Base-by-base conservation (phyloP, 2,888 invertebrate genomes). In the Polydrusus cervinus region DNA sequence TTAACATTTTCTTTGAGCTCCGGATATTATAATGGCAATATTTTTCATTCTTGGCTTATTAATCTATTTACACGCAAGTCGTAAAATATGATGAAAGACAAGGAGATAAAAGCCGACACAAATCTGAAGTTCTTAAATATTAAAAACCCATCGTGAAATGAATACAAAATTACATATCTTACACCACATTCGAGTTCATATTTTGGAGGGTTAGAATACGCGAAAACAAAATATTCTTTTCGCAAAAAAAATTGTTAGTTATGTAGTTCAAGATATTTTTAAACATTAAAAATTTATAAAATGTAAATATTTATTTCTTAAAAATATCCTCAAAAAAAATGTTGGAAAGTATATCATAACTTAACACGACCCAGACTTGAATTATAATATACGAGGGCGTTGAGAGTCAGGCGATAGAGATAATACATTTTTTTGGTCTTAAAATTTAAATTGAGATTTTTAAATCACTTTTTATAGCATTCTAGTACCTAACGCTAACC, bases 91-190 rank as follows among this genome's bases (percentile, higher is more conserved):
- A 76, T 69, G 72, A 72, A 76, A 72, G 65, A 72, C 69, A 64
- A 51, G 61, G 51, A 76, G 76, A 76, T 72, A 76, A 76, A 68
- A 72, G 49, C 55, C 60, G 71, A 65, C 65, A 76, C 72, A 76
- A 72, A 76, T 76, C 72, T 72, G 49, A 76, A 72, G 68, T 76
- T 72, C 68, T 72, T 68, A 76, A 76, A 76, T 76, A 76, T 76
- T 76, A 76, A 76, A 76, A 72, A 64, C 55, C 55, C 55, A 64
- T 65, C 76, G 70, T 68, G 76, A 55, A 64, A 25, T 49, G 76
- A 76, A 76, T 76, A 72, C 60, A 57, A 76, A 76, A 72, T 69
- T 57, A 47, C 45, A 51, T 57, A 55, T 71, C 60, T 71, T 66
- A 71, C 45, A 70, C 45, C 75, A 20, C 60, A 51, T 61, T 67